Base-by-base conservation (phyloP, 2,888 invertebrate genomes). In the Mycalesis mineus region DNA sequence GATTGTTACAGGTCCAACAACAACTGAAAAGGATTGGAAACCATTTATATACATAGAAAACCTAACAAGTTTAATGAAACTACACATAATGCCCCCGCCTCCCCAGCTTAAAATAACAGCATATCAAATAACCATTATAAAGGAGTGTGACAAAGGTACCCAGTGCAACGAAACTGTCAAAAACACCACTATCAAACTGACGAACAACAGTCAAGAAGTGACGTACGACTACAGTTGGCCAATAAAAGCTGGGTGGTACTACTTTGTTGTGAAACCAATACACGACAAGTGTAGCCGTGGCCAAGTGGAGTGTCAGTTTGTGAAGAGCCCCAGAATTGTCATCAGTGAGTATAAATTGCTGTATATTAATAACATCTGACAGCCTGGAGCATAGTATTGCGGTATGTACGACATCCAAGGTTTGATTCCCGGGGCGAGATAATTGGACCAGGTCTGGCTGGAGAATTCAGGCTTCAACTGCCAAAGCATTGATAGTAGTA, bases 41-140 rank as follows among this genome's bases (percentile, higher is more conserved):
- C 89, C 89, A 3, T 89, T 89, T 58, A 78, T 84, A 2, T 89
- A 88, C 65, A 81, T 88, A 36, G 88, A 88, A 68, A 81, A 85
- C 64, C 72, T 85, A 28, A 75, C 77, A 0, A 74, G 64, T 7
- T 72, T 70, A 0, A 75, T 88, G 71, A 74, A 80, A 7, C 66
- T 88, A 0, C 88, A 85, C 56, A 79, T 88, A 13, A 74, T 79
- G 69, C 82, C 86, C 0, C 87, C 89, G 0, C 86, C 82, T 0
- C 29, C 60, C 0, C 79, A 79, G 11, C 66, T 89, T 1, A 77
- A 72, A 0, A 80, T 89, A 7, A 66, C 53, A 0, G 71, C 73
- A 0, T 88, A 86, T 65, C 70, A 69, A 9, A 78, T 89, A 13
- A 71, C 73, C 36, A 77, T 84, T 0, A 72, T 79, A 64, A 74